Base-by-base conservation (phyloP, 2,888 invertebrate genomes). In the Cacoxenus indagator region DNA sequence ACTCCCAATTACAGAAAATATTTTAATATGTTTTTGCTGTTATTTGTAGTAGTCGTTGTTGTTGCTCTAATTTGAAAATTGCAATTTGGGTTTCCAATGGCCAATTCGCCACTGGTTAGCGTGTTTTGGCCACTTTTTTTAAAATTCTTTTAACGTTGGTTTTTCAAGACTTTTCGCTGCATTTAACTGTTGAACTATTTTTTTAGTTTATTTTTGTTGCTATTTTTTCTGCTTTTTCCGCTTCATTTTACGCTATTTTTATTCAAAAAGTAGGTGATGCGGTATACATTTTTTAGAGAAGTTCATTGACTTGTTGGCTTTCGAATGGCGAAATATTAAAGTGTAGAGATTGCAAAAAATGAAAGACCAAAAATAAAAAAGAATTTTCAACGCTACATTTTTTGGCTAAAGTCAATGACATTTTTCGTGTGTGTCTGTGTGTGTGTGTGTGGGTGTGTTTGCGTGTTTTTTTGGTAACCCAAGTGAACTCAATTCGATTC, bases 331-430 rank as follows among this genome's bases (percentile, higher is more conserved):
- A n/a, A 57, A 27, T n/a, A 57, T n/a, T 27, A 26, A 57, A 57
- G 37, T n/a, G n/a, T n/a, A 57, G 57, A 57, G 29, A 57, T 57
- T 27, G 26, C 57, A 14, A n/a, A 59, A 59, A 59, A 31, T n/a
- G n/a, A 4, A 19, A 19, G 22, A 48, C 19, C 17, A 17, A 48
- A 1, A 29, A 59, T 9, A n/a, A n/a, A n/a, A n/a, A n/a, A n/a
- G n/a, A n/a, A n/a, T n/a, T n/a, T n/a, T n/a, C n/a, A n/a, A n/a
- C n/a, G n/a, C 6, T 26, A 26, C 54, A 14, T 59, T 59, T 61
- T 61, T 24, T 62, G 61, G 14, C 19, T 51, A 62, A 45, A 62
- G 61, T 62, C 61, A 62, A 24, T 62, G 61, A 62, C 61, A 62
- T 24, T 62, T 62, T 62, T 24, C 22, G 22, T 29, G 31, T 57